Base-by-base conservation (phyloP, 2,888 invertebrate species). In the Trissolcus japonicus region DNA sequence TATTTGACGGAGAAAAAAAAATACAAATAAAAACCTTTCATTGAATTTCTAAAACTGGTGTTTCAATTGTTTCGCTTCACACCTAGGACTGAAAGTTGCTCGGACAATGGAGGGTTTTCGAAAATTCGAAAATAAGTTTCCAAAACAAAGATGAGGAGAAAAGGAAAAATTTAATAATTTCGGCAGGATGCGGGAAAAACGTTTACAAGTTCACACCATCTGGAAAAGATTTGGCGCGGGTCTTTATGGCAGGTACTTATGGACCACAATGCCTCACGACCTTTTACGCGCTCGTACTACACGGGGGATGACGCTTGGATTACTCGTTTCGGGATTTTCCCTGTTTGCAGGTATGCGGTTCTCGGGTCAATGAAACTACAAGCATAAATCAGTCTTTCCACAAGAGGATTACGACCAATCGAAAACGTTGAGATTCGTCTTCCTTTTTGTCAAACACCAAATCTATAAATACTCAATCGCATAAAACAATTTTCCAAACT, bases 231-330 rank as follows among this genome's bases (percentile, higher is more conserved):
- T 82, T 84, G 79, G 80, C 76, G 72, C 73, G 68, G 67, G 69
- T 67, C 74, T 80, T 80, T 78, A 82, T 80, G 78, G 79, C 83
- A 83, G 84, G 83, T 84, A 84, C 82, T 83, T 80, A 73, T 59
- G 51, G 16, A n/a, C n/a, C n/a, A 78, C 78, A 73, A 77, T 68
- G 65, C 25, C 9, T 35, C 68, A 57, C 60, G 65, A 67, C 73
- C 65, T 71, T 66, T 69, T 74, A 62, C 62, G 68, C 59, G 72
- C 48, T 65, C 51, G 21, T 69, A 63, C 69, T 53, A 63, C 69
- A 65, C 25, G 59, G 54, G 69, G 66, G 56, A 73, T 67, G 53
- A 62, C 50, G 43, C n/a, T 21, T 73, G 75, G 76, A 78, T 80
- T 75, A 76, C 69, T 76, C 61, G 16, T 61, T 41, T 53, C 41